Evolutionary conservation across 2,113 vertebrate species (phyloP), one percentile per base, ranked within the genome.

Genomic region (Beaufortia kweichowensis): DNA sequence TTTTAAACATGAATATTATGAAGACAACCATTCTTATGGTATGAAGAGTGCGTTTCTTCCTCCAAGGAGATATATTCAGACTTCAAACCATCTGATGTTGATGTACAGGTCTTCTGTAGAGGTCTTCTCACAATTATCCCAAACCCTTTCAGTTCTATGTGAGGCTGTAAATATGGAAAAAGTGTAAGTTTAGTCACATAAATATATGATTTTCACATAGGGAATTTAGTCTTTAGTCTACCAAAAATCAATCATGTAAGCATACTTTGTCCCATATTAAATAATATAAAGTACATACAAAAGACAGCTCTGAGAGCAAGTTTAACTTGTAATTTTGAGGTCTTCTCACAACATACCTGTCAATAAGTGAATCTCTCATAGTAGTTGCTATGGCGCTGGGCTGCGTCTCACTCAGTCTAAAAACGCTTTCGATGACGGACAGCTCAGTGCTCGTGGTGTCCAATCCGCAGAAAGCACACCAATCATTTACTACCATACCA

Each of bases 401-500:
- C 87, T 95, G 94, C 2, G 94, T 91, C 9, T 97, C 96, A 0
- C 94, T 94, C 50, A 99, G 90, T 57, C 83, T 91, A 88, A 99
- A 99, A 70, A 99, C 94, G 23, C 95, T 99, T 90, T 99, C 97
- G 5, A 99, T 96, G 84, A 99, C 96, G 0, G 97, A 98, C 79
- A 99, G 91, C 88, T 99, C 97, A 0, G 97, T 97, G 87, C 97
- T 99, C 24, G 96, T 99, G 2, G 97, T 99, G 85, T 98, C 96
- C 87, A 98, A 90, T 1, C 97, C 97, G 6, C 96, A 98, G 91
- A 99, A 99, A 26, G 97, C 96, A 53, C 94, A 96, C 96, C 97
- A 99, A 88, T 98, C 96, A 0, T 99, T 99, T 6, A 97, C 97
- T 75, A 98, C 97, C 96, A 99, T 95, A 4, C 97, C 97, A 0